Evolutionary conservation across 2,113 vertebrate species (phyloP).

Genomic region (Hassar affinis): DNA sequence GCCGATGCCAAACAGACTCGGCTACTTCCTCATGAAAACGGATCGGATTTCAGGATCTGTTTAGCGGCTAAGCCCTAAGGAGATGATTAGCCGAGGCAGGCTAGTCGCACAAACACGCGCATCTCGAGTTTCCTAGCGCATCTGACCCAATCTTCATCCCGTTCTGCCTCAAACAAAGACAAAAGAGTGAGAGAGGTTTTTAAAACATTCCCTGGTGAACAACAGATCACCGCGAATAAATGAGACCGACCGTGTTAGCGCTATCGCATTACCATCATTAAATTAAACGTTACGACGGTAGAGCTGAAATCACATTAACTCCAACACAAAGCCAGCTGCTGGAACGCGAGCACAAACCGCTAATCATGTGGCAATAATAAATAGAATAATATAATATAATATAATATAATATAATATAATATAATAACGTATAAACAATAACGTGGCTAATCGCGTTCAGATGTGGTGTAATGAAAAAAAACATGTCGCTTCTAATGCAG

Average conservation of each 20-base stretch:
- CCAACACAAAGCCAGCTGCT: conserved; percentile 62
- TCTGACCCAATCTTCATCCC: conserved; percentile 48
- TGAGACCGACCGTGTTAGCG: conserved; percentile 68
- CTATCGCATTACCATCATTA: conserved; percentile 71
- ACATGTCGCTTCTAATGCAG: background rate
- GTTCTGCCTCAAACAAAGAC: conserved; percentile 32
- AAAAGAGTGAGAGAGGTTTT: conserved; percentile 34
- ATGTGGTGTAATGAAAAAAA: background rate
- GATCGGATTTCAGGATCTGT: conserved; percentile 20
- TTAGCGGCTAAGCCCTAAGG: conserved; percentile 6
- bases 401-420: too few relatives aligned
- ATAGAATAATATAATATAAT: too few relatives aligned
- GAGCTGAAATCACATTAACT: conserved; percentile 66
- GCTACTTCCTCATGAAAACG: background rate
- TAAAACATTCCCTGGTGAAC: conserved; percentile 51
- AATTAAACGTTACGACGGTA: conserved; percentile 67
- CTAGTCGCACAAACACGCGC: conserved; percentile 63
- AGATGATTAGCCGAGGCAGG: conserved; percentile 12
- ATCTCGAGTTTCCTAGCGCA: conserved; percentile 62
- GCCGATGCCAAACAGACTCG: background rate
- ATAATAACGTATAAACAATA: too few relatives aligned
- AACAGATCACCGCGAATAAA: conserved; percentile 68
- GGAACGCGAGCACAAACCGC: conserved; percentile 56
- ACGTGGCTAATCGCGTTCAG: conserved; percentile 58
- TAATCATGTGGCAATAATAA: background rate